Evolutionary conservation across 2,113 vertebrate species (phyloP).

Genomic region (Ahaetulla prasina): DNA sequence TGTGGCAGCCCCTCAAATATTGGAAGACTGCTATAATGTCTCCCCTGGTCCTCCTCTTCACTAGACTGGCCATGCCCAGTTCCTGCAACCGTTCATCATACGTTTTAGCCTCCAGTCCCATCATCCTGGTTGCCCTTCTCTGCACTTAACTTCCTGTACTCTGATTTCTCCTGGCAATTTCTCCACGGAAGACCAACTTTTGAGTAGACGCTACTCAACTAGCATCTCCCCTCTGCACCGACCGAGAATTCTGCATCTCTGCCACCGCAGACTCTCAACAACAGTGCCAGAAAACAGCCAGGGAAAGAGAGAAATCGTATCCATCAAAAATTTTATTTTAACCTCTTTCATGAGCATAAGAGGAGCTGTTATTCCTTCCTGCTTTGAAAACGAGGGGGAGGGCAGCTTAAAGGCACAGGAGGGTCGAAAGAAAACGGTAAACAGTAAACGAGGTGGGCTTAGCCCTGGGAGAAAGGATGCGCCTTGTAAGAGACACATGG

Average conservation of each 20-base stretch:
- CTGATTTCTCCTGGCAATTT: no score
- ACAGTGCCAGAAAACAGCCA: not conserved
- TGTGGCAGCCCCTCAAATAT: no score
- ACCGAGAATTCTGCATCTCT: not conserved
- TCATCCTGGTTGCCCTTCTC: no score
- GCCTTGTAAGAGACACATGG: not conserved
- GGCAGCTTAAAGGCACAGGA: not conserved
- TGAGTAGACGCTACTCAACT: not conserved
- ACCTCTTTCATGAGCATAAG: not conserved
- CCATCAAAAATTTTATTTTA: constrained; percentile 26
- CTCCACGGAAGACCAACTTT: no score
- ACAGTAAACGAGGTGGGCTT: not conserved
- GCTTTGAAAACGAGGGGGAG: not conserved
- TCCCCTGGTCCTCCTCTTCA: no score
- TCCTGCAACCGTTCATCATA: no score
- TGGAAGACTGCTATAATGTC: no score
- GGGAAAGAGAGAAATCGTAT: not conserved
- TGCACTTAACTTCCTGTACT: not conserved
- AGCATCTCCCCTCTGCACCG: no score
- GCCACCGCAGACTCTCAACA: no score
- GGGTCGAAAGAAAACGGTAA: not conserved
- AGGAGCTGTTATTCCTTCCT: not conserved
- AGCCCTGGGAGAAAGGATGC: not conserved
- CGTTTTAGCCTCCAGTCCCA: no score
- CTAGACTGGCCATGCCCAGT: no score